Evolutionary conservation across 2,888 invertebrate genomes (phyloP).

Genomic region (Aquatica leii): DNA sequence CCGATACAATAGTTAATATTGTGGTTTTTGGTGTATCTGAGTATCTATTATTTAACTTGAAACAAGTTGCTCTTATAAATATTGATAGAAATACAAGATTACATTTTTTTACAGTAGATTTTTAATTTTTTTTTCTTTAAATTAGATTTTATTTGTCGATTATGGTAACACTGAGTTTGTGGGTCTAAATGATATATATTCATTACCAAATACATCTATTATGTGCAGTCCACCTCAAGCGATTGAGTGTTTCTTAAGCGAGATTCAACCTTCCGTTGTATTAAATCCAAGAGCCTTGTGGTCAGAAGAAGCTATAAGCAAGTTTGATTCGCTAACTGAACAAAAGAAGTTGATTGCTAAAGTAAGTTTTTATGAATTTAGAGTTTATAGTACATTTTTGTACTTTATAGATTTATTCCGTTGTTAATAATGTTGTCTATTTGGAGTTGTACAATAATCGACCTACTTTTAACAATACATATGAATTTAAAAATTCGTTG

Average conservation of each 20-base stretch:
- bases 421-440: slow-evolving; percentile 77
- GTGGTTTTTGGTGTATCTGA: no score
- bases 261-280: slow-evolving; percentile 73
- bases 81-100: no score
- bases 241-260: slow-evolving; percentile 75
- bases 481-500: slow-evolving; percentile 40
- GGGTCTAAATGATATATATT: slow-evolving; percentile 60
- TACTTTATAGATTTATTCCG: slow-evolving; percentile 71
- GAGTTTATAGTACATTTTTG: background rate
- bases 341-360: slow-evolving; percentile 61
- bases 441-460: slow-evolving; percentile 66
- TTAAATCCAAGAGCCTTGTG: slow-evolving; percentile 69
- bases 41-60: no score
- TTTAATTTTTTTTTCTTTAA: slow-evolving; percentile 21
- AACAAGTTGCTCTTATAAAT: no score
- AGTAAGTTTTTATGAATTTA: slow-evolving; percentile 57
- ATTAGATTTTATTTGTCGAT: slow-evolving; percentile 80
- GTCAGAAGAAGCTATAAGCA: slow-evolving; percentile 64
- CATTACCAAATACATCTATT: slow-evolving; percentile 49
- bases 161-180: slow-evolving; percentile 72
- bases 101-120: slow-evolving; percentile 11
- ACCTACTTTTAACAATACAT: background rate
- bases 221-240: slow-evolving; percentile 66
- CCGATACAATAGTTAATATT: no score
- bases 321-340: slow-evolving; percentile 60